Evolutionary conservation across 2,797 vertebrate species (phyloP).

Genomic region (Coracias cyanogaster): DNA sequence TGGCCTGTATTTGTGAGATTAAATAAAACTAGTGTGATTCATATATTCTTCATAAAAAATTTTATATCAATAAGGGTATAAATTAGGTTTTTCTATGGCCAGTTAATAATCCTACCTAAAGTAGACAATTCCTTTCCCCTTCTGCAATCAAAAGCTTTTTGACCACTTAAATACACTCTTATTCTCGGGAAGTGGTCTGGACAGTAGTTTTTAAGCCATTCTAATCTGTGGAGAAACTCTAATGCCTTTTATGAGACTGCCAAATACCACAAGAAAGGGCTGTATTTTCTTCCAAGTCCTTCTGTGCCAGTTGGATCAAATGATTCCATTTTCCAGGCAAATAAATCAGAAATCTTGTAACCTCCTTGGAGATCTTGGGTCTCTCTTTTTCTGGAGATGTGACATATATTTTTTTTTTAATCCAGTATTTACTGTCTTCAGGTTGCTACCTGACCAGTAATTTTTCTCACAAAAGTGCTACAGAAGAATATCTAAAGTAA

Average conservation of each 20-base stretch:
- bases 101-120: constrained; percentile 30
- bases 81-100: background rate
- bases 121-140: constrained; percentile 23
- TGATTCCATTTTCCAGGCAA: constrained; percentile 66
- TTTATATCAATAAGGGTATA: fast-evolving
- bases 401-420: background rate
- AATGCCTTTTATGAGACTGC: constrained; percentile 64
- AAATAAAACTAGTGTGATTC: background rate
- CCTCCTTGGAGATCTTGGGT: constrained; percentile 10
- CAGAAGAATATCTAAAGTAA: background rate
- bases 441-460: background rate
- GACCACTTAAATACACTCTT: constrained; percentile 55
- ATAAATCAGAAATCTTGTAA: constrained; percentile 65
- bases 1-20: background rate
- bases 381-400: background rate
- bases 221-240: constrained; percentile 65
- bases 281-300: constrained; percentile 51
- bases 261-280: constrained; percentile 68
- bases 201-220: constrained; percentile 53
- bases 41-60: background rate
- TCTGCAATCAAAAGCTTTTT: constrained; percentile 32
- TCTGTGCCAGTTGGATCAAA: constrained; percentile 65
- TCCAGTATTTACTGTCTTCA: background rate
- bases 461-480: background rate
- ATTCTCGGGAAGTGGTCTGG: constrained; percentile 65